phyloP scores from a whole-genome alignment of 2,797 vertebrate genomes.

The Cottoperca gobio region DNA sequence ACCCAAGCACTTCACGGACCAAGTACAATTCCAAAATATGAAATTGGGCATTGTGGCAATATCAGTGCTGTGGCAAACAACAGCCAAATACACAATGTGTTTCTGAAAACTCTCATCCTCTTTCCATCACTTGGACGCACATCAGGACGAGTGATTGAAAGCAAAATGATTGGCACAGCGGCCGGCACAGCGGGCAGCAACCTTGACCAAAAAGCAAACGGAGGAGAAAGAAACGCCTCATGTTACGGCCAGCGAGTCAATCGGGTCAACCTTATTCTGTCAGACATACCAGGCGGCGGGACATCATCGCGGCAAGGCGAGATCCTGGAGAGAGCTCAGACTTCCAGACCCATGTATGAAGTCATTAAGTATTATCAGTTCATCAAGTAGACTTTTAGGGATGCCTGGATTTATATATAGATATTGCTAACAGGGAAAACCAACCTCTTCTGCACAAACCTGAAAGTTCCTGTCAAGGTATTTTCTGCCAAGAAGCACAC shows the following conservation, averaged over 20 bases:
- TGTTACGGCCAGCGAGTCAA: not conserved
- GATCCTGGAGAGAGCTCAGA: not conserved
- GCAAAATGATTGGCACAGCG: conserved; percentile 44
- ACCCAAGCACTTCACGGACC: not conserved
- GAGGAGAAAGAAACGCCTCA: not conserved
- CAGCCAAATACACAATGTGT: conserved; percentile 13
- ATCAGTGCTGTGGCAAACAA: conserved; percentile 19
- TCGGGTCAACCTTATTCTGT: conserved; percentile 27
- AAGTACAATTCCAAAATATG: conserved; percentile 19
- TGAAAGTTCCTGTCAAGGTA: not conserved
- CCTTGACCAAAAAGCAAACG: conserved; percentile 49
- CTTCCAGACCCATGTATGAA: not conserved
- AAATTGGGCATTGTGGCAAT: conserved; percentile 8
- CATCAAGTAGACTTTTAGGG: not conserved
- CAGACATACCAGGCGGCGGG: not conserved
- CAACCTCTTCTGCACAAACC: too few relatives aligned
- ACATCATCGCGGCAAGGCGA: not conserved
- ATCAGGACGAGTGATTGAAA: conserved; percentile 31
- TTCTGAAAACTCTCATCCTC: conserved; percentile 37
- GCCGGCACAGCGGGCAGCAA: conserved; percentile 31
- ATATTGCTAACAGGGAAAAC: not conserved
- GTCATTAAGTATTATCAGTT: too few relatives aligned
- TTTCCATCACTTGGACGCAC: conserved; percentile 32
- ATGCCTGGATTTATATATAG: not conserved
- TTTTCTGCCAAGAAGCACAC: not conserved